Percentiles rank a stretch among this genome's conserved stretches.
Evolutionary conservation across 2,888 invertebrate genomes (phyloP).

Genomic region (Limenitis camilla): DNA sequence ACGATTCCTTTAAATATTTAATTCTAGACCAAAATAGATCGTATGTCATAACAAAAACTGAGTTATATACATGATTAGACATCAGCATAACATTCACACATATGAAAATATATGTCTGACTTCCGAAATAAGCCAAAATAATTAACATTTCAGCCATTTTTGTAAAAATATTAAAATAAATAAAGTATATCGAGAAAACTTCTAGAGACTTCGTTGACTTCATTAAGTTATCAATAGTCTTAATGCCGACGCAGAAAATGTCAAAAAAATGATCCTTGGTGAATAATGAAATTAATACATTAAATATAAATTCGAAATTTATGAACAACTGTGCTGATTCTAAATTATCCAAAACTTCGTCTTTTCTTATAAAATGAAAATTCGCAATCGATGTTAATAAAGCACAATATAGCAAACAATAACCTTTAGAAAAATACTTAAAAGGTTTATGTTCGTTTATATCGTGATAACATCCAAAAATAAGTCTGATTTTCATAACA

Average conservation of each 20-base stretch:
- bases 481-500: not conserved
- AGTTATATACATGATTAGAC: not conserved
- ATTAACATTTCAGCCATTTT: not conserved
- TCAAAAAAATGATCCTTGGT: not conserved
- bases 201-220: not conserved
- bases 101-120: not conserved
- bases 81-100: not conserved
- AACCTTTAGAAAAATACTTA: not conserved
- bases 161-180: not conserved
- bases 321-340: not conserved
- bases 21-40: conserved; percentile 1
- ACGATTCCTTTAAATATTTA: not conserved
- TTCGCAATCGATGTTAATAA: not conserved
- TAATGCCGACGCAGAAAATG: not conserved
- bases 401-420: not conserved
- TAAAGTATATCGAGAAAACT: not conserved
- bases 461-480: not conserved
- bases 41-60: not conserved
- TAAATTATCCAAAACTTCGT: no score
- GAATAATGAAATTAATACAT: not conserved
- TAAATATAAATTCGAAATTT: not conserved
- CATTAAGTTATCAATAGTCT: not conserved
- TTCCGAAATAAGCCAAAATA: no score
- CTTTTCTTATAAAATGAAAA: not conserved
- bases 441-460: not conserved